phyloP scores from a whole-genome alignment of 2,797 vertebrate genomes.

The Corythornis leucogaster region DNA sequence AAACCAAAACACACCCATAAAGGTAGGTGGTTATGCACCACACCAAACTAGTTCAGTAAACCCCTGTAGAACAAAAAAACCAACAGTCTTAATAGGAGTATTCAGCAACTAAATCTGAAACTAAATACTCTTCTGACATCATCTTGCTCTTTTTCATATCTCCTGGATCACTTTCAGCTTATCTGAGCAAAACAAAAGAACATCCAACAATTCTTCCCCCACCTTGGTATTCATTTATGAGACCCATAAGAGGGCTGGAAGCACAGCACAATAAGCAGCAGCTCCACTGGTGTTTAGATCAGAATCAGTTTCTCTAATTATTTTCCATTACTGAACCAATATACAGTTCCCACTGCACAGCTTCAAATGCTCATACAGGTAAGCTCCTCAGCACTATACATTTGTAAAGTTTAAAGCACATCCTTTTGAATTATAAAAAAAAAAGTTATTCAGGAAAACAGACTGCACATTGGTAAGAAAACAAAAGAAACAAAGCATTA shows the following conservation, averaged over 20 bases:
- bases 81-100: background rate
- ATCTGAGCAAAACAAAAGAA: constrained; percentile 77
- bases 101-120: constrained; percentile 38
- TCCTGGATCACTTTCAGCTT: constrained; percentile 65
- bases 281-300: background rate
- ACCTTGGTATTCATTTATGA: background rate
- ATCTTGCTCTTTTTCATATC: constrained; percentile 74
- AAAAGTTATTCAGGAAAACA: background rate
- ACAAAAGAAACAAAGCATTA: background rate
- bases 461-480: background rate
- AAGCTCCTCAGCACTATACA: background rate
- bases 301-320: constrained; percentile 24
- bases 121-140: constrained; percentile 63
- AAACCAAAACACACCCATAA: background rate
- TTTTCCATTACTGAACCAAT: constrained; percentile 7
- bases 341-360: background rate
- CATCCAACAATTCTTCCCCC: constrained; percentile 55
- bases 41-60: background rate
- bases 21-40: background rate
- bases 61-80: background rate
- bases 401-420: background rate
- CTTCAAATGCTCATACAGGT: background rate
- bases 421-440: background rate
- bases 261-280: constrained; percentile 25
- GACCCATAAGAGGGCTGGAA: background rate